Evolutionary conservation across 1,140 invertebrate genomes (phyloP).

Genomic region (Sycophaga agraensis): DNA sequence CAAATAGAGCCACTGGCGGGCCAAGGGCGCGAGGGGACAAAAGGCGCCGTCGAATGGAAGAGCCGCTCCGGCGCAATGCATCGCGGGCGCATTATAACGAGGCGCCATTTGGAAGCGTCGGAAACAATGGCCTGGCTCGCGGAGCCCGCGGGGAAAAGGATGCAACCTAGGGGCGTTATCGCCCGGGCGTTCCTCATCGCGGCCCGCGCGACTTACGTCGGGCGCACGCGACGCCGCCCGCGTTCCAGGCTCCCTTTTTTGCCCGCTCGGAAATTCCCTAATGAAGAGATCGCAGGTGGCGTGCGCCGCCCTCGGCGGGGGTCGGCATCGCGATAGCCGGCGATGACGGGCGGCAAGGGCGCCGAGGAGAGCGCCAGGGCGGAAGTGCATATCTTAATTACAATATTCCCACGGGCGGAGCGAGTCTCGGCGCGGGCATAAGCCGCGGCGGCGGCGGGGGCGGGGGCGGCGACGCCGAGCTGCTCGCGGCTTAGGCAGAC

Average conservation of each 20-base stretch:
- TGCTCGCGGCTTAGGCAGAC: constrained; percentile 35
- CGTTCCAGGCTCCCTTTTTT: too few species aligned
- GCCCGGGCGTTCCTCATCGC: too few species aligned
- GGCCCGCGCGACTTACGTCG: neutral
- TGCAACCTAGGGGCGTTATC: too few species aligned
- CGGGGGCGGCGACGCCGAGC: neutral
- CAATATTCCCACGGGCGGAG: constrained; percentile 47
- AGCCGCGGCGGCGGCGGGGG: neutral
- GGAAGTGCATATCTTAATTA: constrained; percentile 50
- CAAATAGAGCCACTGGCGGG: too few species aligned
- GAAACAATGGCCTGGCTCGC: constrained; percentile 38
- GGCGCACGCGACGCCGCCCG: neutral
- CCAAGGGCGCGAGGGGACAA: too few species aligned
- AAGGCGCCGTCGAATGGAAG: constrained; percentile 9
- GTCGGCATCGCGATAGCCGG: too few species aligned
- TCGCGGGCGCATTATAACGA: constrained; percentile 28
- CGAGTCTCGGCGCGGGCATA: constrained; percentile 31
- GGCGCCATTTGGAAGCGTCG: constrained; percentile 39
- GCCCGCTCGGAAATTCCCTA: too few species aligned
- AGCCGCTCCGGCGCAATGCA: neutral
- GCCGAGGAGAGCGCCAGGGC: constrained; percentile 35
- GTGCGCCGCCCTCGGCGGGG: too few species aligned
- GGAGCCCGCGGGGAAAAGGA: too few species aligned
- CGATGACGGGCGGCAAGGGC: constrained; percentile 8
- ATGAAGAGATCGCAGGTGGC: too few species aligned